Conservation (phyloP, 2,113 vertebrate genomes). For the Phalacrocorax pelagicus region DNA sequence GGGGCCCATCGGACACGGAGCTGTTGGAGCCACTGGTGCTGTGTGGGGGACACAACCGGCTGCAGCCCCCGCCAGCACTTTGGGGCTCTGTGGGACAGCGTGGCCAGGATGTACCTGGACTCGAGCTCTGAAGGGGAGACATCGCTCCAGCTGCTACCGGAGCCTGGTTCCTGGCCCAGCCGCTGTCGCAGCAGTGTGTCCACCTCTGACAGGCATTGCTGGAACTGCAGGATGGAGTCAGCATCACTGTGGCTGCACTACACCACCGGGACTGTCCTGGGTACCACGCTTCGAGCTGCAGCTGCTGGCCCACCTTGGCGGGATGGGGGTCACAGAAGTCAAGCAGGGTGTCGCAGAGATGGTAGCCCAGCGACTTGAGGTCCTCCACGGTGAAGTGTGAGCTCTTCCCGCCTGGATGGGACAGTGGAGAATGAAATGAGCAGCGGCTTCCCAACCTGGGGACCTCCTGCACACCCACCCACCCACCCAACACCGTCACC, state of each 20-base stretch:
- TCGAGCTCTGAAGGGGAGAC: slow-evolving; percentile 85
- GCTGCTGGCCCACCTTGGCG: slow-evolving; percentile 77
- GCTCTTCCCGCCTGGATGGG: slow-evolving; percentile 76
- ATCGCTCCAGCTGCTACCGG: slow-evolving; percentile 58
- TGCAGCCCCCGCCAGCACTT: rapidly evolving
- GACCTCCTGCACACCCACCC: rapidly evolving
- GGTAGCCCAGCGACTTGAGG: slow-evolving; percentile 85
- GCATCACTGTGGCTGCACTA: rapidly evolving
- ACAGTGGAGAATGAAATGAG: not conserved
- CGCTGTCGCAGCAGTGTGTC: slow-evolving; percentile 62
- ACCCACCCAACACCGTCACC: rapidly evolving
- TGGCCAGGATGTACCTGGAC: slow-evolving; percentile 75
- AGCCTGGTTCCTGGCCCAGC: slow-evolving; percentile 61
- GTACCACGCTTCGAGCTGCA: rapidly evolving
- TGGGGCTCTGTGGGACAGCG: rapidly evolving
- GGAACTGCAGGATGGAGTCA: slow-evolving; percentile 5
- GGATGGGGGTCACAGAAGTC: slow-evolving; percentile 90
- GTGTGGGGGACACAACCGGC: not conserved
- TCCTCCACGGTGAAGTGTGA: slow-evolving; percentile 87
- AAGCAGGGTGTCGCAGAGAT: slow-evolving; percentile 90
- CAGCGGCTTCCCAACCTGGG: rapidly evolving
- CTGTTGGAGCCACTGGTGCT: slow-evolving; percentile 92
- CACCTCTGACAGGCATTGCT: slow-evolving; percentile 75
- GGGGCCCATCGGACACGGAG: slow-evolving; percentile 82
- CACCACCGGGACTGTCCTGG: rapidly evolving